Base-by-base conservation (phyloP, 2,113 vertebrate genomes). In the Formicarius rufipectus region DNA sequence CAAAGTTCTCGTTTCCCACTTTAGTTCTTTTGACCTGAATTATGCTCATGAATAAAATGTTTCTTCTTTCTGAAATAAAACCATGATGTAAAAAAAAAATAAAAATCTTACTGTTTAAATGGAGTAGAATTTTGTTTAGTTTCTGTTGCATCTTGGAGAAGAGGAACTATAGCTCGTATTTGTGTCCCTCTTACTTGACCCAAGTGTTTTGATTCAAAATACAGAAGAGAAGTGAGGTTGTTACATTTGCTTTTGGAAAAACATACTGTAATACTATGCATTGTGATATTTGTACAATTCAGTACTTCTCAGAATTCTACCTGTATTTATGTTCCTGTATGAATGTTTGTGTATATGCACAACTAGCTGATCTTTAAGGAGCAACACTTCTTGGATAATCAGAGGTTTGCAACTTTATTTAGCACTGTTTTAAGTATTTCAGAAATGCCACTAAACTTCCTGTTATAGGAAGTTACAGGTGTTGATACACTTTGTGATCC, bases 281-380 rank as follows among this genome's bases (percentile, higher is more conserved):
- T 45, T 68, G 28, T 58, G 49, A 14, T 35, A 27, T 58, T 84
- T 62, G 20, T 3, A 12, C 18, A 73, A 3, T 72, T 78, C 28
- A 44, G 30, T 45, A 8, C 68, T 78, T 80, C 25, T 84, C 31
- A 50, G 67, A 68, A 50, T 67, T 92, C 37, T 58, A 4, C 19
- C 1, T 35, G 18, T 1, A 0, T 56, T 84, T 71, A 8, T 37
- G 8, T 52, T 56, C 0, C 0, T 69, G n/a, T 71, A 4, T 49
- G 18, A 71, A 11, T 50, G 9, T 66, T 25, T 50, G 23, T 21
- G 53, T 8, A 5, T 37, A 18, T 14, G 30, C 37, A 18, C 12
- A 84, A 12, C 23, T 50, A 40, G 23, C 31, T 53, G 23, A 49
- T 62, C 19, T 74, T 75, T 27, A 42, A 64, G 58, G 17, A 79